Conservation (phyloP, 2,888 invertebrate species). For the Crioceris asparagi region DNA sequence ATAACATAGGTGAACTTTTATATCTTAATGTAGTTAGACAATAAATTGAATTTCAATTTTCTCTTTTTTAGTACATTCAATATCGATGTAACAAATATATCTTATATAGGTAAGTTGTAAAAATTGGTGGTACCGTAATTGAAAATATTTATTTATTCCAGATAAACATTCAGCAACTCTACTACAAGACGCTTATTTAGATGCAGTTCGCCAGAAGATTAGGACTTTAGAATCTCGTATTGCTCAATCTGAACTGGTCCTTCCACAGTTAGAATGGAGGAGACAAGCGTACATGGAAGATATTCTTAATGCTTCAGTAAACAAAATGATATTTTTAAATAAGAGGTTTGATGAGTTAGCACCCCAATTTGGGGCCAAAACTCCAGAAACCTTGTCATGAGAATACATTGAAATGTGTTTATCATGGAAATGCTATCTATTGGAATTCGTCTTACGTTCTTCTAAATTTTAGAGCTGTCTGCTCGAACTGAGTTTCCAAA, state of each 20-base stretch:
- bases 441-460: too few relatives aligned
- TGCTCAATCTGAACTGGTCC: conserved; percentile 34
- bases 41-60: too few relatives aligned
- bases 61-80: conserved; percentile 36
- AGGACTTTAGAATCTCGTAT: conserved; percentile 38
- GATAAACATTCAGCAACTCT: conserved; percentile 25
- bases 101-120: conserved; percentile 39
- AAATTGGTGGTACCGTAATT: too few relatives aligned
- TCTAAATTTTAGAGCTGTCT: too few relatives aligned
- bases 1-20: too few relatives aligned
- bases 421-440: too few relatives aligned
- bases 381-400: too few relatives aligned
- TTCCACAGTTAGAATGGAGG: conserved; percentile 37
- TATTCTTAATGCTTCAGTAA: conserved; percentile 36
- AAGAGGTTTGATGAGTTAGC: conserved; percentile 40
- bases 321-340: conserved; percentile 39
- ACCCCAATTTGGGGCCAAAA: conserved; percentile 31
- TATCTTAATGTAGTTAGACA: too few relatives aligned
- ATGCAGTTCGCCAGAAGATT: conserved; percentile 40
- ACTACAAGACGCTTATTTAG: conserved; percentile 39
- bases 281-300: conserved; percentile 40
- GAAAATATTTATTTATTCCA: too few relatives aligned
- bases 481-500: too few relatives aligned
- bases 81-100: conserved; percentile 38
- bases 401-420: too few relatives aligned